phyloP scores from a whole-genome alignment of 2,113 vertebrate species.

The Ameiurus melas region DNA sequence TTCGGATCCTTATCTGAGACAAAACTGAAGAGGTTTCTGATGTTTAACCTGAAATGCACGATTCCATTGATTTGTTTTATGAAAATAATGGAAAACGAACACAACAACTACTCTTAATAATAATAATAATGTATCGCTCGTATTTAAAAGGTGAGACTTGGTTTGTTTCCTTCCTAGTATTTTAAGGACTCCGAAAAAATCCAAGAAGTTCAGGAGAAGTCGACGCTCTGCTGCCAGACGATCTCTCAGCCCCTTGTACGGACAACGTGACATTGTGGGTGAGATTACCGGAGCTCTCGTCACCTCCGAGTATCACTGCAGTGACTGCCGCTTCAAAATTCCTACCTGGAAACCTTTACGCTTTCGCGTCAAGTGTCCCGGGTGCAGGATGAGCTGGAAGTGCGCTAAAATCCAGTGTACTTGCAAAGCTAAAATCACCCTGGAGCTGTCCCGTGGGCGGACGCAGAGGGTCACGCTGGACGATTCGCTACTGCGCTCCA shows the following conservation, averaged over 20 bases:
- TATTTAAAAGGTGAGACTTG: not conserved
- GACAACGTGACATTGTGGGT: not conserved
- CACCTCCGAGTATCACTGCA: slow-evolving; percentile 18
- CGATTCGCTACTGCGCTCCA: slow-evolving; percentile 28
- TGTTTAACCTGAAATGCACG: no score
- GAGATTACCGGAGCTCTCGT: not conserved
- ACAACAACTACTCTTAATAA: no score
- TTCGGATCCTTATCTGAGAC: no score
- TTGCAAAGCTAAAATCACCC: slow-evolving; percentile 9
- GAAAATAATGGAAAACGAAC: no score
- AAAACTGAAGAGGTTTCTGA: no score
- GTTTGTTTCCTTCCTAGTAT: not conserved
- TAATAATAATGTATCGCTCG: no score
- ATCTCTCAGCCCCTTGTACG: not conserved
- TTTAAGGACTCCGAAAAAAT: not conserved
- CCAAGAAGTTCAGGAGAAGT: not conserved
- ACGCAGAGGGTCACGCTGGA: not conserved
- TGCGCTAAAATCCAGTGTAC: slow-evolving; percentile 9
- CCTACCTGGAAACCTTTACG: not conserved
- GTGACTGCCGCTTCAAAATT: not conserved
- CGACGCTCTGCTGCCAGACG: not conserved
- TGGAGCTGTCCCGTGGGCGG: not conserved
- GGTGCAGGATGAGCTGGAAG: slow-evolving; percentile 22
- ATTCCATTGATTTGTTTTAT: no score
- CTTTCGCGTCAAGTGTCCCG: not conserved